phyloP scores from a whole-genome alignment of 2,113 vertebrate genomes.

The Vidua macroura region DNA sequence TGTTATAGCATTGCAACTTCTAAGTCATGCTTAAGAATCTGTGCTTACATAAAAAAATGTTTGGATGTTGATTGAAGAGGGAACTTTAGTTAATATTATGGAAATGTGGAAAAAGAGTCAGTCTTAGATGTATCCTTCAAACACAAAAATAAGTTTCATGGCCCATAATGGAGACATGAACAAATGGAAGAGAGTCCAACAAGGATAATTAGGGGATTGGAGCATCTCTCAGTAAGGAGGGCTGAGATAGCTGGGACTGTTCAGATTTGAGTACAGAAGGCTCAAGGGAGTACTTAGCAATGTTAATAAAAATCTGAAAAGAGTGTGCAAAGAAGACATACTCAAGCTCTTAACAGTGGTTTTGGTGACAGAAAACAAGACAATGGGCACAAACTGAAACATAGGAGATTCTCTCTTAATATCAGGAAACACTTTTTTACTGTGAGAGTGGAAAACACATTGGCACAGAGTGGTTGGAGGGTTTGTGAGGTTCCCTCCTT shows the following conservation, averaged over 20 bases:
- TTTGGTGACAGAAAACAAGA: neutral
- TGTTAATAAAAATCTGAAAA: neutral
- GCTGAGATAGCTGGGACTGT: neutral
- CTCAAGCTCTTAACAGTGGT: neutral
- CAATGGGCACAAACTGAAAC: neutral
- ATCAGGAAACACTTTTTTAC: neutral
- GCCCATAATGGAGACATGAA: neutral
- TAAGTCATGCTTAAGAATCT: neutral
- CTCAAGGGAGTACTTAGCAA: neutral
- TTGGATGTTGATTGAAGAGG: neutral
- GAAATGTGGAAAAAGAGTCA: neutral
- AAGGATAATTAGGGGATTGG: neutral
- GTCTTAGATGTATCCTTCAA: neutral
- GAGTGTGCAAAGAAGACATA: neutral
- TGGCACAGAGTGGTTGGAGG: neutral
- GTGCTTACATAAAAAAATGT: neutral
- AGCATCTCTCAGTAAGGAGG: neutral
- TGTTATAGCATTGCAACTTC: neutral
- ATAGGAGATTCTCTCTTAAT: neutral
- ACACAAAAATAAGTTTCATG: neutral
- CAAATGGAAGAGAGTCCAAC: neutral
- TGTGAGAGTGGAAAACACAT: neutral
- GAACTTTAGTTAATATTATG: neutral
- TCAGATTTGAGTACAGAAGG: neutral
- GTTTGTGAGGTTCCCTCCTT: neutral